Evolutionary conservation across 2,113 vertebrate genomes (phyloP).

Genomic region (Thalassoma bifasciatum): DNA sequence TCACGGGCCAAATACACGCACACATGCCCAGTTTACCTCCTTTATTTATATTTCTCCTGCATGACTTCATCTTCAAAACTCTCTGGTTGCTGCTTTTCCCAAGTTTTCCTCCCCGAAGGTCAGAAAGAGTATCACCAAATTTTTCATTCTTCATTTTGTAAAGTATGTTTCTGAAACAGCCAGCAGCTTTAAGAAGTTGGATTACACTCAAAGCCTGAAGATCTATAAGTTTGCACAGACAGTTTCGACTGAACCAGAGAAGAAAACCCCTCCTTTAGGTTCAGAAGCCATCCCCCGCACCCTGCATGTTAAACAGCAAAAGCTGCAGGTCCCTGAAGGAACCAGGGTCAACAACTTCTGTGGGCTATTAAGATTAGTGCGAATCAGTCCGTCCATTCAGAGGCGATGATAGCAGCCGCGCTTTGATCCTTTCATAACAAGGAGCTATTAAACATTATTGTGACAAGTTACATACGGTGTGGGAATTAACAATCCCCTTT

Average conservation of each 20-base stretch:
- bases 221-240: conserved; percentile 14
- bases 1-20: conserved; percentile 8
- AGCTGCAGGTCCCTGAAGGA: conserved; percentile 16
- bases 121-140: background rate
- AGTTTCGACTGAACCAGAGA: conserved; percentile 6
- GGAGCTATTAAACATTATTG: conserved; percentile 44
- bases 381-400: conserved; percentile 44
- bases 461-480: conserved; percentile 57
- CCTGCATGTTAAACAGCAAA: conserved; percentile 23
- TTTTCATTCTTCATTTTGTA: background rate
- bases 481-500: conserved; percentile 53
- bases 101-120: background rate
- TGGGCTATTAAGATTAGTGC: conserved; percentile 50
- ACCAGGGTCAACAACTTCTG: conserved; percentile 33
- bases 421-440: conserved; percentile 65
- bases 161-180: conserved; percentile 11
- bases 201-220: background rate
- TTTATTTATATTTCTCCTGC: background rate
- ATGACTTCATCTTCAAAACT: conserved; percentile 4
- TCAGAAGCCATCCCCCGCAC: conserved; percentile 30
- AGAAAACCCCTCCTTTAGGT: conserved; percentile 3
- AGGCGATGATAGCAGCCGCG: conserved; percentile 15
- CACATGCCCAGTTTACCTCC: background rate
- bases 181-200: background rate
- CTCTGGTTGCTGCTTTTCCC: background rate